Evolutionary conservation across 2,888 invertebrate genomes (phyloP).

Genomic region (Flexamia atlantica): DNA sequence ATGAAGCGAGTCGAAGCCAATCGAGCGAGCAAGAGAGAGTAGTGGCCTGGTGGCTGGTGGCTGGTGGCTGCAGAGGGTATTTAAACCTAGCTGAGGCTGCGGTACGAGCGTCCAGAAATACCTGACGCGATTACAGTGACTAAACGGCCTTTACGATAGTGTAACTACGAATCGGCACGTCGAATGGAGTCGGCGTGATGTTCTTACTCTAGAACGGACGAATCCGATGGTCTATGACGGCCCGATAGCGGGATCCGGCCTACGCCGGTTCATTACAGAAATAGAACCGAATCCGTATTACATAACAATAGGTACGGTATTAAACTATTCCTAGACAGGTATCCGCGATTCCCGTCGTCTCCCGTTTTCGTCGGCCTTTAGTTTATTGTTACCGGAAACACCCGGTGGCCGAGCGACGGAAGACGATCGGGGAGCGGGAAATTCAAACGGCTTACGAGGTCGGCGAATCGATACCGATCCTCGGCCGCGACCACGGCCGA

Average conservation of each 20-base stretch:
- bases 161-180: background rate
- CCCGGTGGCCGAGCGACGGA: background rate
- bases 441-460: background rate
- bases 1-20: background rate
- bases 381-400: background rate
- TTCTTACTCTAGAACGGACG: too few relatives aligned
- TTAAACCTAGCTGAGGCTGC: slow-evolving; percentile 6
- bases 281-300: slow-evolving; percentile 53
- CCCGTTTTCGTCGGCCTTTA: background rate
- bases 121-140: slow-evolving; percentile 6
- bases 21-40: background rate
- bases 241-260: slow-evolving; percentile 26
- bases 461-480: background rate
- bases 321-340: slow-evolving; percentile 42
- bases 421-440: background rate
- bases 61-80: slow-evolving; percentile 3
- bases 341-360: background rate
- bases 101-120: slow-evolving; percentile 7
- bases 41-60: slow-evolving; percentile 21
- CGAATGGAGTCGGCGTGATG: background rate
- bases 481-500: background rate
- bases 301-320: slow-evolving; percentile 54
- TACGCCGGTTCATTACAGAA: slow-evolving; percentile 47
- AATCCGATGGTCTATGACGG: background rate
- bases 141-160: background rate